Percentiles rank a stretch among this genome's conserved stretches.
These are phyloP conservation scores for Vireo griseus DNA, from an alignment of 2,797 vertebrate genomes.

Conservation along the genomic window DNA sequence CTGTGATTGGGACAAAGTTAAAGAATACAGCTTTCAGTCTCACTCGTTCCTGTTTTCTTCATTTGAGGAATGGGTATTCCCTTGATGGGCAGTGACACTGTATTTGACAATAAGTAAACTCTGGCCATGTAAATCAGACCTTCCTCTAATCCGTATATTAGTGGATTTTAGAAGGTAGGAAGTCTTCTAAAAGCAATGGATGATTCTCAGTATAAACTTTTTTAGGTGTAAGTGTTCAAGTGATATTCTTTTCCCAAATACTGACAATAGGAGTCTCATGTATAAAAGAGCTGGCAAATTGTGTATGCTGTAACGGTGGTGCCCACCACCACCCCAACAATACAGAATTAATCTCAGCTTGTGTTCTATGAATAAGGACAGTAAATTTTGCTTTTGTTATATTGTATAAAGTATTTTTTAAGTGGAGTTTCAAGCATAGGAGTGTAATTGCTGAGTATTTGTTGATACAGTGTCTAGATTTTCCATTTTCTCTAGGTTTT, in stretches of 20 bases:
- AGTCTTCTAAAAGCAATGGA: neutral
- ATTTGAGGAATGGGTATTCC: neutral
- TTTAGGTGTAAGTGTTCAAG: neutral
- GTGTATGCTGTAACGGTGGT: neutral
- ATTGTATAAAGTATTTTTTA: neutral
- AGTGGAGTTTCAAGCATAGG: neutral
- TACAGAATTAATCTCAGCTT: neutral
- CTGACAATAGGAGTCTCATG: neutral
- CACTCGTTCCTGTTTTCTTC: neutral
- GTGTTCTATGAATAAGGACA: neutral
- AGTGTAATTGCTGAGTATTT: neutral
- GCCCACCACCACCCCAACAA: neutral
- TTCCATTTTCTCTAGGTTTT: neutral
- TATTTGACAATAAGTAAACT: neutral
- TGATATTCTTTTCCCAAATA: neutral
- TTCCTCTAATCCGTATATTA: neutral
- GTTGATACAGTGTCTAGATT: neutral
- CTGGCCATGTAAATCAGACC: neutral
- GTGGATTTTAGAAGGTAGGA: neutral
- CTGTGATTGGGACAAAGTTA: neutral
- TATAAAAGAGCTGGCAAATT: neutral
- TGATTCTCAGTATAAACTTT: neutral
- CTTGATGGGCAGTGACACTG: neutral
- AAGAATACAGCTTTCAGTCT: neutral
- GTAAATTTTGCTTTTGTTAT: neutral